Evolutionary conservation across 1,140 invertebrate species (phyloP), one percentile per base, ranked within the genome.

Genomic region (Sminthurinus signatus): DNA sequence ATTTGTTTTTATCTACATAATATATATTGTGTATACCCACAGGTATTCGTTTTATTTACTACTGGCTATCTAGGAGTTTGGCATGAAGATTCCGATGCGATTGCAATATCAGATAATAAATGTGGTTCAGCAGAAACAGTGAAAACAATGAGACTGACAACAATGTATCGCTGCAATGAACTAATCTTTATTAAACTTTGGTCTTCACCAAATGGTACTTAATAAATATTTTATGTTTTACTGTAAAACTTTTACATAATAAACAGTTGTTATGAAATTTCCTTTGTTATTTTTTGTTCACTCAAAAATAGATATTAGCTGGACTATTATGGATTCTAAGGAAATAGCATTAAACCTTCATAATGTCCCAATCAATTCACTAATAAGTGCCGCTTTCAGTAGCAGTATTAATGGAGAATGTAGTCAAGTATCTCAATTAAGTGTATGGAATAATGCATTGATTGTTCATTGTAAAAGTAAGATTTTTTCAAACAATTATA

Each of bases 31-130:
- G n/a, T n/a, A 31, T 51, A 12, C 15, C 39, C 23, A 28, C 31
- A 65, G 63, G 63, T 65, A 12, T 65, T 60, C 32, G 63, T 56
- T 17, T 23, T 65, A 0, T 65, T 59, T 55, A 65, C 63, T 10
- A 65, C 63, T 10, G 63, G 63, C 8, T 58, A 43, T 32, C 17
- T 65, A 2, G 63, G 56, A 14, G 56, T 60, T 1, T 65, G 63
- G 63, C 44, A 65, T 54, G 42, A 55, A 44, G 32, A 39, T 17
- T 43, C 31, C 5, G 63, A 65, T 39, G 46, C 31, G 1, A 28
- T 65, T 15, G 36, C 36, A 19, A 52, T 60, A 32, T 60, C 56
- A 1, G 44, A 65, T 27, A 46, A 60, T 21, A 65, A 65, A 42
- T 60, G 56, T 27, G 63, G 63, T 17, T 21, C 31, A 39, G 56